A percentile compares a stretch with the other conserved stretches of the same genome.
These are phyloP conservation scores for Spatulosminthurus flaviceps DNA, from an alignment of 2,888 invertebrate species.

Conservation along the genomic window DNA sequence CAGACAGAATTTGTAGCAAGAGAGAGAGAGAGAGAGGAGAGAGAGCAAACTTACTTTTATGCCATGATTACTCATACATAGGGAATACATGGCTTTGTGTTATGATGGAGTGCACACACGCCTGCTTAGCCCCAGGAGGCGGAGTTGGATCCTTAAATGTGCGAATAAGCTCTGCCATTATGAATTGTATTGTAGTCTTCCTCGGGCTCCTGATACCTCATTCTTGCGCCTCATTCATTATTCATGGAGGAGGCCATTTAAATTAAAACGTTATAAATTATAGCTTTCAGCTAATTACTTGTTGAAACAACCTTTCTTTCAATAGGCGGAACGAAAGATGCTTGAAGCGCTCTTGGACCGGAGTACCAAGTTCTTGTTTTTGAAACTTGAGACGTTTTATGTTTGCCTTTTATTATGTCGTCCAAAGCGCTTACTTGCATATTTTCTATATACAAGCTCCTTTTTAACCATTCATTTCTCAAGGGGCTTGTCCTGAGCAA, in stretches of 20 bases:
- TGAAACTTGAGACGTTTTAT: constrained; percentile 26
- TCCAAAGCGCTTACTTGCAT: neutral
- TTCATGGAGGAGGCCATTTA: constrained; percentile 42
- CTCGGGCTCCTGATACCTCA: constrained; percentile 20
- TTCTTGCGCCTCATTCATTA: constrained; percentile 36
- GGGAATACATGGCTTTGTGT: constrained; percentile 28
- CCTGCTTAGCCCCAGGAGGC: constrained; percentile 46
- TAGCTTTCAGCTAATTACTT: constrained; percentile 45
- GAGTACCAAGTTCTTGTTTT: neutral
- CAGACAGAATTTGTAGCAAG: neutral
- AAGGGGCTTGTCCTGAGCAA: no score
- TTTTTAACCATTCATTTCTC: no score
- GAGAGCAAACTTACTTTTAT: neutral
- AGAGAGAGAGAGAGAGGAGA: neutral
- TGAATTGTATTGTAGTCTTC: constrained; percentile 38
- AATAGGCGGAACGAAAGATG: constrained; percentile 32
- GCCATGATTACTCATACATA: constrained; percentile 28
- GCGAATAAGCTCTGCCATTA: constrained; percentile 45
- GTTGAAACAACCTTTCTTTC: constrained; percentile 38
- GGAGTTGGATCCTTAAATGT: constrained; percentile 41
- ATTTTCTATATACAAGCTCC: no score
- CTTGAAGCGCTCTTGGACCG: neutral
- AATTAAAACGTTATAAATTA: constrained; percentile 46
- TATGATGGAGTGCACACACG: constrained; percentile 44
- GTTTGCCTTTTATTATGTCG: neutral